phyloP scores from a whole-genome alignment of 2,888 invertebrate genomes.

The Drosophila borealis region DNA sequence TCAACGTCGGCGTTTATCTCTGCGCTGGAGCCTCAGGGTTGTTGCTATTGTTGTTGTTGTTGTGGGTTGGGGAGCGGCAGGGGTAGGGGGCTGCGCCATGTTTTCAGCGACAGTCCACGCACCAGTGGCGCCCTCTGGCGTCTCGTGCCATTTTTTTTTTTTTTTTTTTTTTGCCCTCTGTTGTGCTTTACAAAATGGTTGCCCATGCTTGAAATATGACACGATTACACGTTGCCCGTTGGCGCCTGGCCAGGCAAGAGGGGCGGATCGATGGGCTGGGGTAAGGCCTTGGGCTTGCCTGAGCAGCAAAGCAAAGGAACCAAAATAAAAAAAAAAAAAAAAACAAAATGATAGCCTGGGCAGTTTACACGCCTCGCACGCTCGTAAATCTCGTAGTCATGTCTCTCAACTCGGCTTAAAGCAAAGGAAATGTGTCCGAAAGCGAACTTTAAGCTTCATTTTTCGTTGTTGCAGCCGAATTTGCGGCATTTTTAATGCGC shows the following conservation, averaged over 20 bases:
- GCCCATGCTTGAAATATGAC: conserved; percentile 82
- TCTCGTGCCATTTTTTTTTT: conserved; percentile 38
- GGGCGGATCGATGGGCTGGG: background rate
- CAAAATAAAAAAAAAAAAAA: background rate
- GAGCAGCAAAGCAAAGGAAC: background rate
- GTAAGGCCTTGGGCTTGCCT: conserved; percentile 22
- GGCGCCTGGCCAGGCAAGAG: background rate
- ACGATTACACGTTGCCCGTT: conserved; percentile 68
- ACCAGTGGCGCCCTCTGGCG: conserved; percentile 66
- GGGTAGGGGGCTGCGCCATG: conserved; percentile 49
- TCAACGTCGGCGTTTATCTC: conserved; percentile 67
- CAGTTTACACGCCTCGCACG: conserved; percentile 35
- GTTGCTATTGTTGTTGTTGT: conserved; percentile 27
- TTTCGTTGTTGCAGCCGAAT: conserved; percentile 12
- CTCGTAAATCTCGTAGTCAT: conserved; percentile 43
- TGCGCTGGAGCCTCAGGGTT: conserved; percentile 65
- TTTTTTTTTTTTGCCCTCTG: conserved; percentile 8
- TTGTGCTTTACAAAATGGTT: conserved; percentile 66
- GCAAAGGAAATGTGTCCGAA: conserved; percentile 33
- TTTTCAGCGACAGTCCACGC: conserved; percentile 62
- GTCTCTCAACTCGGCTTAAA: conserved; percentile 37
- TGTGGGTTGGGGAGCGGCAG: conserved; percentile 3
- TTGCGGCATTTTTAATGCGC: conserved; percentile 20
- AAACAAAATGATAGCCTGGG: conserved; percentile 14
- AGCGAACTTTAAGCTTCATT: conserved; percentile 42